Conservation (phyloP, 2,113 vertebrate species). For the Ia io region DNA sequence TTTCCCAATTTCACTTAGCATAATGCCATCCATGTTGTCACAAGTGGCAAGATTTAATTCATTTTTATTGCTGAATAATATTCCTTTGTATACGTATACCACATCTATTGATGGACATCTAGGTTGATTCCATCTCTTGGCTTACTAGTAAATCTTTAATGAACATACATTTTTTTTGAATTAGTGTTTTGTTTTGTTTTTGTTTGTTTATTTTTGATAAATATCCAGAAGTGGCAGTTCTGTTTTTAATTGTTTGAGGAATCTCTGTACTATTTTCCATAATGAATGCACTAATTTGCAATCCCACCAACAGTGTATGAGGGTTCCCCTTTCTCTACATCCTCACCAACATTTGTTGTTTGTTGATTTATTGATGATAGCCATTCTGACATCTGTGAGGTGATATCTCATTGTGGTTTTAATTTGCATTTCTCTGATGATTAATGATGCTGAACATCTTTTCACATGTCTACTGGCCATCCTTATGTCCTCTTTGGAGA, state of each 20-base stretch:
- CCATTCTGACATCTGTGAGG: not conserved
- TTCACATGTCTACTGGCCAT: not conserved
- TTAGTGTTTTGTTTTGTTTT: not conserved
- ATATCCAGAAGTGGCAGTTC: not conserved
- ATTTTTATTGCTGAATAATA: not conserved
- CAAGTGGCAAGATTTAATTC: not conserved
- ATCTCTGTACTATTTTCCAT: not conserved
- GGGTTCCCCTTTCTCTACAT: too few species aligned
- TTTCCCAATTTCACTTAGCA: not conserved
- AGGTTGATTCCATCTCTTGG: not conserved
- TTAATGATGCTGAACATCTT: not conserved
- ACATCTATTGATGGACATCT: not conserved
- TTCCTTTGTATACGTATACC: not conserved
- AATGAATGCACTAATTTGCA: not conserved
- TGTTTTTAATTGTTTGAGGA: not conserved
- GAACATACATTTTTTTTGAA: not conserved
- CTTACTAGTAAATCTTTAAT: not conserved
- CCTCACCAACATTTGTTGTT: not conserved
- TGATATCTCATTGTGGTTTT: not conserved
- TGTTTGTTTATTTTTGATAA: not conserved
- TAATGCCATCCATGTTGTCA: not conserved
- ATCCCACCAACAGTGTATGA: not conserved
- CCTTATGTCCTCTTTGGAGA: not conserved
- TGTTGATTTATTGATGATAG: not conserved
- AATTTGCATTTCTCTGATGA: not conserved